These are phyloP conservation scores for Synanthedon andrenaeformis DNA, from an alignment of 2,888 invertebrate genomes.

Conservation along the genomic window DNA sequence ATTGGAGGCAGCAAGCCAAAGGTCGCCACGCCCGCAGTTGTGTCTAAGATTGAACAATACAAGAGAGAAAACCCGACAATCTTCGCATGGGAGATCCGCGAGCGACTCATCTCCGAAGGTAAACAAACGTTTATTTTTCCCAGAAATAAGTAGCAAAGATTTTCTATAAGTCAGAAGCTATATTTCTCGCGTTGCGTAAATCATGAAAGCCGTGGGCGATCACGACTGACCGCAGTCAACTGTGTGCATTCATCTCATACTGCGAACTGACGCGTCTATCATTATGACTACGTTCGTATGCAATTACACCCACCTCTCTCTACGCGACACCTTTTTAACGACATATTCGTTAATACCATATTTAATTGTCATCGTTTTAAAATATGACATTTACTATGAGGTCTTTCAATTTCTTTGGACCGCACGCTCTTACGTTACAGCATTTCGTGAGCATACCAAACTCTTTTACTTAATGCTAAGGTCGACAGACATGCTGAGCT, in stretches of 20 bases:
- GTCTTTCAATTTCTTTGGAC: too few species aligned
- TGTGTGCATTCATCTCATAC: conserved; percentile 7
- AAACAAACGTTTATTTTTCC: conserved; percentile 24
- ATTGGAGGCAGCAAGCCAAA: conserved; percentile 97
- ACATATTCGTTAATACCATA: too few species aligned
- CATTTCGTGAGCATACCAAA: too few species aligned
- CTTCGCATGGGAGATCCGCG: conserved; percentile 99
- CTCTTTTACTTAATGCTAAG: too few species aligned
- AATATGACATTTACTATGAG: too few species aligned
- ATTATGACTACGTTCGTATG: conserved; percentile 1
- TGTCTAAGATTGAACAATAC: conserved; percentile 98
- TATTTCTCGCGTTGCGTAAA: conserved; percentile 20
- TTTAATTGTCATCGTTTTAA: too few species aligned
- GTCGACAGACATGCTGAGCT: too few species aligned
- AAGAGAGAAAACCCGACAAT: conserved; percentile 98
- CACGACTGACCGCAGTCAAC: conserved; percentile 26
- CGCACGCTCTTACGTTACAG: too few species aligned
- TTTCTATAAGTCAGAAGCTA: conserved; percentile 16
- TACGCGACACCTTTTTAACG: neutral
- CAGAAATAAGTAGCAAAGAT: conserved; percentile 4
- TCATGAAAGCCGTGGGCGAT: conserved; percentile 40
- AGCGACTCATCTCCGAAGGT: conserved; percentile 97
- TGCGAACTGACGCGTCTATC: conserved; percentile 10
- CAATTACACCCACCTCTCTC: neutral
- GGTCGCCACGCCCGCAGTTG: conserved; percentile 97